Evolutionary conservation across 2,888 invertebrate genomes (phyloP).

Genomic region (Scaptomyza caliginosa): DNA sequence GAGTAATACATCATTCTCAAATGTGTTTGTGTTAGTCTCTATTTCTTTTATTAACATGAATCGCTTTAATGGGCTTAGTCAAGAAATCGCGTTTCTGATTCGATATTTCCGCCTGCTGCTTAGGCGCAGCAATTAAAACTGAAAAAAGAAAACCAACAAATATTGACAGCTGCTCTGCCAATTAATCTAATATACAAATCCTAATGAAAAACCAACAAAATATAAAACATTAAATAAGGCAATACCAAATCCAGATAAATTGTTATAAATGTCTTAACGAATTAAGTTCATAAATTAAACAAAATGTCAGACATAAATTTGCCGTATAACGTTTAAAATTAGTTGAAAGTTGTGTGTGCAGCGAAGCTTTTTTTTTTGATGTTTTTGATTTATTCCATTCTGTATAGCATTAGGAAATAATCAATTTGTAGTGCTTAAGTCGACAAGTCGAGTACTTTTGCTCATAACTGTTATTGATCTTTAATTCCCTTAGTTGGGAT

Average conservation of each 20-base stretch:
- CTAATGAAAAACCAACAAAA: conserved; percentile 11
- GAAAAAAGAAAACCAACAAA: no score
- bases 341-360: conserved; percentile 42
- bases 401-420: conserved; percentile 38
- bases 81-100: conserved; percentile 19
- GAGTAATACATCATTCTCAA: conserved; percentile 43
- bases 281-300: conserved; percentile 73
- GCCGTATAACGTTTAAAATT: conserved; percentile 19
- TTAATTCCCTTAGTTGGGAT: neutral
- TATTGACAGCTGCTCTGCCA: conserved; percentile 65
- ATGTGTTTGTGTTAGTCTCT: neutral
- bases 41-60: conserved; percentile 9
- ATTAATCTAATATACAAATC: conserved; percentile 63
- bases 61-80: conserved; percentile 40
- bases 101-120: conserved; percentile 69
- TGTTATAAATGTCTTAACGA: conserved; percentile 71
- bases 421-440: no score
- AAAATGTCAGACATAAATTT: conserved; percentile 54
- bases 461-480: no score
- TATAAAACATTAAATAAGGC: neutral
- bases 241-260: conserved; percentile 68
- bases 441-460: no score
- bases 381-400: neutral
- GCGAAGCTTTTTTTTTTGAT: neutral
- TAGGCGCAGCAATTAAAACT: conserved; percentile 69